These are phyloP conservation scores for Stichodactyla mertensii DNA, from an alignment of 64 coral and sea anemone species.

Conservation along the genomic window DNA sequence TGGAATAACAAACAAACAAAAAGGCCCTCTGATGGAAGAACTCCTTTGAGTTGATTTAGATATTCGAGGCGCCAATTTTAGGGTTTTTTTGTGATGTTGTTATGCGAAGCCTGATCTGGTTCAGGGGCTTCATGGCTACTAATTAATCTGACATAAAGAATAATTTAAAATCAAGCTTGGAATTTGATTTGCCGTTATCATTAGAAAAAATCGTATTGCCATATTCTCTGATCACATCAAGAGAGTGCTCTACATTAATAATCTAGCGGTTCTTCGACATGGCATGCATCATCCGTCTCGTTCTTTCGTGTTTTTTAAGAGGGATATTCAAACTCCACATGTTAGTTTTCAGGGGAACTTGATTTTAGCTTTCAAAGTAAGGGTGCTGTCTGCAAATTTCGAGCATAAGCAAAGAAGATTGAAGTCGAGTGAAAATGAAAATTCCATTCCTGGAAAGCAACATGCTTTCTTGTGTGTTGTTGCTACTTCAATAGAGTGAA, in stretches of 20 bases:
- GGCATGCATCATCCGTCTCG: too few species aligned
- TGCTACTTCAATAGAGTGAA: conserved; percentile 9
- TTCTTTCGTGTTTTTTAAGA: too few species aligned
- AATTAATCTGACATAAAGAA: neutral
- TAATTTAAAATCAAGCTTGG: neutral
- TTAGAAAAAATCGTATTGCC: neutral
- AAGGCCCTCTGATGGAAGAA: neutral
- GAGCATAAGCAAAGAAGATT: neutral
- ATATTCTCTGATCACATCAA: neutral
- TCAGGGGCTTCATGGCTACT: neutral
- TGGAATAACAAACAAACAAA: neutral
- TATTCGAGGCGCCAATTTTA: neutral
- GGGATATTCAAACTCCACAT: neutral
- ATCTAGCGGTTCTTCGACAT: too few species aligned
- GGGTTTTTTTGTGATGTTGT: neutral
- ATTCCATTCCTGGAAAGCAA: neutral
- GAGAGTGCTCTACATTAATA: neutral
- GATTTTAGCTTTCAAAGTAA: too few species aligned
- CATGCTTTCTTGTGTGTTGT: neutral
- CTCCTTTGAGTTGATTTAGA: neutral
- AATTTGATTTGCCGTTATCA: neutral
- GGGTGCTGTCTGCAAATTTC: neutral
- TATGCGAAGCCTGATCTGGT: neutral
- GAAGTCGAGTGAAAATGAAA: neutral
- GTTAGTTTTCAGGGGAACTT: too few species aligned